phyloP scores from a whole-genome alignment of 2,797 vertebrate species.

The Bradypus variegatus region DNA sequence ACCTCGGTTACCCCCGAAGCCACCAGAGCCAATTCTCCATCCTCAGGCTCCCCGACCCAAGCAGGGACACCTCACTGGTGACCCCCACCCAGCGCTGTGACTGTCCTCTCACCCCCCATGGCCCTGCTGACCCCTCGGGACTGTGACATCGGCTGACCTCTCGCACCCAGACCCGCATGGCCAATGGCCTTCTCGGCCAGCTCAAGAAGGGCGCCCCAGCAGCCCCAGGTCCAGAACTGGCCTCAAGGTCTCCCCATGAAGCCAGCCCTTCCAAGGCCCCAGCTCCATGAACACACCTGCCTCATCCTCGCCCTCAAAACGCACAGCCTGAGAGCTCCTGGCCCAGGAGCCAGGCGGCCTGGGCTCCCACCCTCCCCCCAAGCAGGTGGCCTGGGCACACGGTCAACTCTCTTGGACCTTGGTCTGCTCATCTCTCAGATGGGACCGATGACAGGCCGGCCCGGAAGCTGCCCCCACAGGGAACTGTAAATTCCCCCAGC shows the following conservation, averaged over 20 bases:
- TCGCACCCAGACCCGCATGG: background rate
- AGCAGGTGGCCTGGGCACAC: too few relatives aligned
- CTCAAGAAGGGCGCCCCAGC: background rate
- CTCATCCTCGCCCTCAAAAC: background rate
- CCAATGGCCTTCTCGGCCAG: fast-evolving
- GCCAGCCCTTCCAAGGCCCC: background rate
- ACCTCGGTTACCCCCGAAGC: too few relatives aligned
- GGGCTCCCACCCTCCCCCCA: background rate
- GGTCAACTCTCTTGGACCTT: too few relatives aligned
- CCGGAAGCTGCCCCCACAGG: too few relatives aligned
- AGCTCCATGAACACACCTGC: fast-evolving
- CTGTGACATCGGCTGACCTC: background rate
- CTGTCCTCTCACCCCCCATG: background rate
- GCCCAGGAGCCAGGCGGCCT: fast-evolving
- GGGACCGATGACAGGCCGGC: too few relatives aligned
- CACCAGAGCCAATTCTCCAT: background rate
- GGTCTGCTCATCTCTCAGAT: too few relatives aligned
- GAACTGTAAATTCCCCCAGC: too few relatives aligned
- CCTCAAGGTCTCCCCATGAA: too few relatives aligned
- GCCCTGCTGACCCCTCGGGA: background rate
- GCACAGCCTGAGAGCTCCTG: background rate
- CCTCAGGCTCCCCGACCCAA: background rate
- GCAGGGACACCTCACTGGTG: fast-evolving
- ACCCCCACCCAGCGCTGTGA: too few relatives aligned
- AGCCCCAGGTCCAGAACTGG: too few relatives aligned